These are phyloP conservation scores for Chelonoidis abingdonii DNA, from an alignment of 2,113 vertebrate species.

Conservation along the genomic window DNA sequence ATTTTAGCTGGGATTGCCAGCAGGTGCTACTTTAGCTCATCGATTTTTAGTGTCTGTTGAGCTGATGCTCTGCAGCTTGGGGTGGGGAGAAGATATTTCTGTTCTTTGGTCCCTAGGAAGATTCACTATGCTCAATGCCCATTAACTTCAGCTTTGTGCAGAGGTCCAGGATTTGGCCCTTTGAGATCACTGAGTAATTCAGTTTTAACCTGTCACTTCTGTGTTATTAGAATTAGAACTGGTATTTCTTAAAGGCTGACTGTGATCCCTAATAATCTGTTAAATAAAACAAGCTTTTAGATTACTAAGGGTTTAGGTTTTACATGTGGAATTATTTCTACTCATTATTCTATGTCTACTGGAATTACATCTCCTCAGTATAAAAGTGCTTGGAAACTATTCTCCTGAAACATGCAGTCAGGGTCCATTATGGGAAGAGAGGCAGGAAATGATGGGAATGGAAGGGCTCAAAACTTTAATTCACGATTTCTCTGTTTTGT, in stretches of 20 bases:
- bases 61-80: neutral
- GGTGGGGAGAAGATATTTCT: neutral
- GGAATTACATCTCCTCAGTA: neutral
- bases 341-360: neutral
- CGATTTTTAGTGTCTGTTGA: neutral
- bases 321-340: neutral
- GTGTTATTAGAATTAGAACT: neutral
- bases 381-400: neutral
- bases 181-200: neutral
- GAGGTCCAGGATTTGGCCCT: rapidly evolving
- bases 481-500: neutral
- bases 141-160: neutral
- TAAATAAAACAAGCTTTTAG: neutral
- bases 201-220: neutral
- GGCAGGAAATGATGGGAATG: neutral
- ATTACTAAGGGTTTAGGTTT: neutral
- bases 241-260: neutral
- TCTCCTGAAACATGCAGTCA: neutral
- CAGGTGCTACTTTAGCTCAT: neutral
- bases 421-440: neutral
- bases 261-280: neutral
- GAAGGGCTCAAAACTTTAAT: neutral
- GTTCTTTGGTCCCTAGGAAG: neutral
- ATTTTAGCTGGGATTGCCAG: neutral
- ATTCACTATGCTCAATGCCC: neutral